Base-by-base conservation (phyloP, 1,140 invertebrate genomes). In the Andricus grossulariae region DNA sequence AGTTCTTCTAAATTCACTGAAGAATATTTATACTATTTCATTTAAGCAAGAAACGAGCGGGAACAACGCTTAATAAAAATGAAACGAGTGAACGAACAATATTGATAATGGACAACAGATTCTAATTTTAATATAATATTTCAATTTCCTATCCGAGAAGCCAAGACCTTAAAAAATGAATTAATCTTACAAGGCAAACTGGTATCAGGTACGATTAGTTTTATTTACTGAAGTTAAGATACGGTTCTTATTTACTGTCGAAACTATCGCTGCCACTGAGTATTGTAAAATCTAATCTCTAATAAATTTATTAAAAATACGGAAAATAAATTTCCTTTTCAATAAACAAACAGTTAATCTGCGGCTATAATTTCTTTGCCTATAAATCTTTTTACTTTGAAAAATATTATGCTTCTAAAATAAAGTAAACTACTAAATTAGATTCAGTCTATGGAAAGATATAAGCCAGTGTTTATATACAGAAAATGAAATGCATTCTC, bases 151-250 rank as follows among this genome's bases (percentile, higher is more conserved):
- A 12, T 55, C 21, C 7, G 18, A 66, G 2, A 66, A 66, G 0
- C 6, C 19, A 15, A 21, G 57, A 32, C 21, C 25, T 25, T 60
- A 39, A 66, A 60, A 60, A 66, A 6, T 39, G 15, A 66, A 39
- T 39, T 19, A 55, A 21, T 21, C 25, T 45, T 32, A 66, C 15
- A 39, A 25, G 15, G n/a, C 39, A 66, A 66, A n/a, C 60, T 66
- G 60, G n/a, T 66, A 66, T 66, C 60, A 66, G 60, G 60, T 66
- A 66, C 60, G 60, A 66, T 66, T 66, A 39, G 60, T 66, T 66
- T 66, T 66, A 66, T 66, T 21, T n/a, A 66, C 32, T 66, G 60
- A 66, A 39, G 25, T 16, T 66, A 66, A 66, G 21, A 66, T 66
- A 25, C 16, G 12, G 6, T 66, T 39, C 60, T 66, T 66, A 66